phyloP scores from a whole-genome alignment of 1,140 invertebrate genomes.

The Campoletis sonorensis region DNA sequence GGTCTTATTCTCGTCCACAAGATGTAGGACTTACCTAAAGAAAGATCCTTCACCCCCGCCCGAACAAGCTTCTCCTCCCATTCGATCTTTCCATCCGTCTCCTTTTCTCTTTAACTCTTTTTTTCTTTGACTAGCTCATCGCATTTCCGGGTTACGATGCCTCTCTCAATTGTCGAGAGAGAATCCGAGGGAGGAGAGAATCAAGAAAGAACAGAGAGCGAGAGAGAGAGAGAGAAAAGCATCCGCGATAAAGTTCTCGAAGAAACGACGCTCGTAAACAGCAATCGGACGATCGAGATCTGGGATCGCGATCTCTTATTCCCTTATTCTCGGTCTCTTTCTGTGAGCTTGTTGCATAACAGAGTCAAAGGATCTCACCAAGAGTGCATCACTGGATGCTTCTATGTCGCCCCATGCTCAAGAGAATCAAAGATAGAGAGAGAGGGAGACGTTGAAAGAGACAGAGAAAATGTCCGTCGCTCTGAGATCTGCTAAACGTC shows the following conservation, averaged over 20 bases:
- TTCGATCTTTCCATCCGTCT: constrained; percentile 24
- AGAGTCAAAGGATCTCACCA: constrained; percentile 20
- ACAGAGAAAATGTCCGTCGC: not conserved
- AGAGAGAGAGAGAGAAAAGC: constrained; percentile 41
- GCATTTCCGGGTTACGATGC: constrained; percentile 43
- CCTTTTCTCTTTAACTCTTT: constrained; percentile 1
- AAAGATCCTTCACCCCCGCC: constrained; percentile 29
- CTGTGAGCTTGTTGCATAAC: constrained; percentile 42
- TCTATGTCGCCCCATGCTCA: not conserved
- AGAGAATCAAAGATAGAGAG: not conserved
- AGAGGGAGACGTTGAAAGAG: not conserved
- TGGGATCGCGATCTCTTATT: constrained; percentile 53
- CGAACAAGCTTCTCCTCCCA: constrained; percentile 35
- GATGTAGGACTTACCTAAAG: constrained; percentile 11
- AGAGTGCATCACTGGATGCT: constrained; percentile 19
- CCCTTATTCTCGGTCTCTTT: constrained; percentile 32
- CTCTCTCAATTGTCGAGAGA: constrained; percentile 21
- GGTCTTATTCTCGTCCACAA: not conserved
- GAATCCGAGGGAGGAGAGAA: constrained; percentile 46
- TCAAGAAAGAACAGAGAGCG: not conserved
- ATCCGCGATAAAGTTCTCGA: constrained; percentile 45
- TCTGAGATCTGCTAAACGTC: constrained; percentile 30
- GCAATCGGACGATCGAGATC: constrained; percentile 62
- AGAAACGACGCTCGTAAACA: constrained; percentile 64
- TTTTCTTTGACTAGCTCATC: constrained; percentile 23